Evolutionary conservation across 2,113 vertebrate genomes (phyloP).

Genomic region (Narcine bancroftii): DNA sequence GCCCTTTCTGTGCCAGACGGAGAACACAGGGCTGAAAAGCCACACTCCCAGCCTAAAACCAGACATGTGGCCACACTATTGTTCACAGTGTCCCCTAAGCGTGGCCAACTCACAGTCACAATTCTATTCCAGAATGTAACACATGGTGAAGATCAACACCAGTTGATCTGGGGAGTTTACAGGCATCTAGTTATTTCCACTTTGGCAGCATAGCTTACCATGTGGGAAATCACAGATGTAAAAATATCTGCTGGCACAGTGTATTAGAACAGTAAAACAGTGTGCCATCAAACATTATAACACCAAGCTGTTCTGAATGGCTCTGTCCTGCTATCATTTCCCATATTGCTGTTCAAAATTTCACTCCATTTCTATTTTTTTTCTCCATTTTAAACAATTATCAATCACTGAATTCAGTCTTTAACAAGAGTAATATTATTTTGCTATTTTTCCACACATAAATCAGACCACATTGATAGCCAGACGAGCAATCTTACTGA

Average conservation of each 20-base stretch:
- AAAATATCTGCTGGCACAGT: neutral
- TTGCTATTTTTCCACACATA: neutral
- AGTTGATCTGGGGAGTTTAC: neutral
- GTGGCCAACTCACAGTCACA: neutral
- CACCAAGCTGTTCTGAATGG: neutral
- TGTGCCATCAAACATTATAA: neutral
- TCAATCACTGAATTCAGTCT: neutral
- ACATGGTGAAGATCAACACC: neutral
- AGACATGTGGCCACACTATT: too few relatives aligned
- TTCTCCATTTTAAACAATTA: neutral
- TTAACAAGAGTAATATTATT: neutral
- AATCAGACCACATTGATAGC: too few relatives aligned
- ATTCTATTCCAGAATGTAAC: neutral
- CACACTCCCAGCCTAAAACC: too few relatives aligned
- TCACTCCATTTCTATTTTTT: too few relatives aligned
- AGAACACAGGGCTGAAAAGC: too few relatives aligned
- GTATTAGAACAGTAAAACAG: neutral
- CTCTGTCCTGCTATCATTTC: neutral
- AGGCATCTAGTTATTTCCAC: neutral
- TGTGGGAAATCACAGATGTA: neutral
- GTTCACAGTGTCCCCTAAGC: neutral
- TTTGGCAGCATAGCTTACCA: neutral
- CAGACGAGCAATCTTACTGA: too few relatives aligned
- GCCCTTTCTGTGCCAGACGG: too few relatives aligned
- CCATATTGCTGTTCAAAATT: neutral